Evolutionary conservation across 2,888 invertebrate species (phyloP).

Genomic region (Acronicta psi): DNA sequence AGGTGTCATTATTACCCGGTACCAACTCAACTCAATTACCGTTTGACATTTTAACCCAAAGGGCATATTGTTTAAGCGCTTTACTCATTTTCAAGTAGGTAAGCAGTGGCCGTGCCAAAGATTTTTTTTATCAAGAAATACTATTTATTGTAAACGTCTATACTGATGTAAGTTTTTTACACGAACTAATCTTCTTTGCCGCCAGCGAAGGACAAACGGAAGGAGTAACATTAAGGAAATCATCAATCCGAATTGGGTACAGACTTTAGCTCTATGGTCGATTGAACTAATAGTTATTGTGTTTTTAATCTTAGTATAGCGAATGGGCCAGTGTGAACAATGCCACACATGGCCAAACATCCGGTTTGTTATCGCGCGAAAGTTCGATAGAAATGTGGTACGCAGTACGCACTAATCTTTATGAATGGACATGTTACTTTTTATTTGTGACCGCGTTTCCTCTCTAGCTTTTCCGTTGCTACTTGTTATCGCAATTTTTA

Average conservation of each 20-base stretch:
- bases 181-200: background rate
- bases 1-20: conserved; percentile 58
- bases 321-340: conserved; percentile 73
- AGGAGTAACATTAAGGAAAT: conserved; percentile 49
- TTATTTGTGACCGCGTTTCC: conserved; percentile 54
- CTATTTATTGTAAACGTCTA: conserved; percentile 5
- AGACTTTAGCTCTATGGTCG: conserved; percentile 30
- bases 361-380: conserved; percentile 81
- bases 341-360: conserved; percentile 82
- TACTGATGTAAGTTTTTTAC: conserved; percentile 1
- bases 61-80: conserved; percentile 60
- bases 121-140: conserved; percentile 22
- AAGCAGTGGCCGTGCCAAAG: conserved; percentile 48
- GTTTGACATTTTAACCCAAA: conserved; percentile 69
- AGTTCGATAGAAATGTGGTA: conserved; percentile 72
- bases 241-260: conserved; percentile 39
- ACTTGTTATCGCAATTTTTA: conserved; percentile 12
- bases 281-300: conserved; percentile 55
- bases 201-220: conserved; percentile 27
- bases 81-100: conserved; percentile 47
- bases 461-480: conserved; percentile 34
- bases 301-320: conserved; percentile 57
- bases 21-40: conserved; percentile 65
- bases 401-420: conserved; percentile 67
- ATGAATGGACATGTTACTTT: conserved; percentile 70